Base-by-base conservation (phyloP, 1,140 invertebrate species). In the Chironomus striatipennis region DNA sequence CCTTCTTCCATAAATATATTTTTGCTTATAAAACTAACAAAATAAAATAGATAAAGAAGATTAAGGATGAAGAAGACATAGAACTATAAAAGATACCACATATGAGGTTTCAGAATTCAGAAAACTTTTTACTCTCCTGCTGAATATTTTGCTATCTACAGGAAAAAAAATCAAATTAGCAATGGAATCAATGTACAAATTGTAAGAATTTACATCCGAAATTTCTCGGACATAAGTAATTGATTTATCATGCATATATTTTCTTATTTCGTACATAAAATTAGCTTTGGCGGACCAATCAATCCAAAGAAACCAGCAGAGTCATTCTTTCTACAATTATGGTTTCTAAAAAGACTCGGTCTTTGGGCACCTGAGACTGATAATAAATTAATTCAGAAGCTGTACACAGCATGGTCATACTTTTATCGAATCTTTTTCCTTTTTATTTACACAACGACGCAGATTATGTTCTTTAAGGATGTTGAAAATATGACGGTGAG, bases 371-470 rank as follows among this genome's bases (percentile, higher is more conserved):
- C 65, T 2, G 65, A 21, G 6, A 70, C 65, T 7, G 20, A 70
- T 70, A 70, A 70, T 21, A 12, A 20, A 20, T 10, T 70, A 21
- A 70, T 70, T 20, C 65, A 70, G 10, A 70, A 4, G 3, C 20
- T 70, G n/a, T 70, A 70, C 18, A 70, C 65, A 9, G 18, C 20
- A 5, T 70, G 65, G 65, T 70, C 65, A 8, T 70, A 70, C 20
- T 70, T 70, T 70, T 70, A 20, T 70, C 65, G 65, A 10, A 20
- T 15, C 15, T 70, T 70, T 12, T 70, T 70, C 18, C 65, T 70
- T 20, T 70, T 18, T 21, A 15, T 20, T 0, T 70, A 70, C 17
- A 70, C 65, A 70, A 18, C 18, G 4, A 70, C 65, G 10, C 65
- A 70, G 17, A 70, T 70, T 18, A 18, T 70, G 65, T 70, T 70